Percentiles rank a stretch among this genome's conserved stretches.
Evolutionary conservation across 2,113 vertebrate species (phyloP).

Genomic region (Lynx canadensis): DNA sequence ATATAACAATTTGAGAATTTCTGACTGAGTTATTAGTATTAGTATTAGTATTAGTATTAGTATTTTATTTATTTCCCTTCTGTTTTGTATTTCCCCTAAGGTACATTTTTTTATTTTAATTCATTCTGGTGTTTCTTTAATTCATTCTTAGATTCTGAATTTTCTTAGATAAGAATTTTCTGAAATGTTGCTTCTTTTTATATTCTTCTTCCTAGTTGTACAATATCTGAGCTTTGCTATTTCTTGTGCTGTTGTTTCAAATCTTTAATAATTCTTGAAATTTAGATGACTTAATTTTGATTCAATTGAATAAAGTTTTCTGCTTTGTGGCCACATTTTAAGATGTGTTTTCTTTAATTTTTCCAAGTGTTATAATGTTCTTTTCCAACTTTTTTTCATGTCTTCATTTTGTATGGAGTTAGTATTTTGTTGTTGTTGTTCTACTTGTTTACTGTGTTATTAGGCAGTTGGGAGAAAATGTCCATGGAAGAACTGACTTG

Average conservation of each 20-base stretch:
- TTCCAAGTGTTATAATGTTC: neutral
- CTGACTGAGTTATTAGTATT: neutral
- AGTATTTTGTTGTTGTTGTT: neutral
- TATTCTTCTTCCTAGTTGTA: neutral
- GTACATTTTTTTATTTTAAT: neutral
- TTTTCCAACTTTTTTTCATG: neutral
- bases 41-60: neutral
- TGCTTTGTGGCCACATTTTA: neutral
- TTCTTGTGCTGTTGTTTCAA: neutral
- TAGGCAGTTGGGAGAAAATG: neutral
- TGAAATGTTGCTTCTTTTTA: neutral
- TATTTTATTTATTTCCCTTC: neutral
- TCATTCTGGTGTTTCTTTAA: neutral
- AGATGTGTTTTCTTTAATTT: neutral
- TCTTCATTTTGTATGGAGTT: neutral
- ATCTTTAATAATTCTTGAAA: neutral
- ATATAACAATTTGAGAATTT: neutral
- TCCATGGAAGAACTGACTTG: neutral
- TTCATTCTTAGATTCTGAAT: constrained; percentile 11
- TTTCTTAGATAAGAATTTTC: neutral
- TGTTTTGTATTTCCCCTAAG: neutral
- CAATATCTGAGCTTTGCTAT: neutral
- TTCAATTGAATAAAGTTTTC: neutral
- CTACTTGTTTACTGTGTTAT: neutral
- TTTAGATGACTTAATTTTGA: neutral